Evolutionary conservation across 2,797 vertebrate genomes (phyloP).

Genomic region (Apodemus agrarius): DNA sequence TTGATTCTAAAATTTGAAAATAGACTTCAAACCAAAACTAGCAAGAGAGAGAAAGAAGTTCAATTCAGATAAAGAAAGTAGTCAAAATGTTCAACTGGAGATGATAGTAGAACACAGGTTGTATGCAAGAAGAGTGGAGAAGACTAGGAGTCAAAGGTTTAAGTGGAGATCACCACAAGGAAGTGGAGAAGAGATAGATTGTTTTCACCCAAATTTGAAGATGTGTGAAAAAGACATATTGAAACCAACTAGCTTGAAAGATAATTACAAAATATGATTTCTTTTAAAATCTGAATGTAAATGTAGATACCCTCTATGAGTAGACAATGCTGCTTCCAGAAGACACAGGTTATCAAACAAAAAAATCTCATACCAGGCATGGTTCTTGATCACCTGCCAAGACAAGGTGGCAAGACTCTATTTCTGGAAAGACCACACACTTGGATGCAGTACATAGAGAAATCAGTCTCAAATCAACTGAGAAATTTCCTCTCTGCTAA

Average conservation of each 20-base stretch:
- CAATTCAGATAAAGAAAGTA: neutral
- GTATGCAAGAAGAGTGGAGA: neutral
- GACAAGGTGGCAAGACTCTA: neutral
- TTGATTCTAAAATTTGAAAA: neutral
- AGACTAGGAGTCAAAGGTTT: neutral
- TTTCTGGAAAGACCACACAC: neutral
- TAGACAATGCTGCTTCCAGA: neutral
- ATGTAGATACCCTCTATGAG: neutral
- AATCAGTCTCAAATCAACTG: neutral
- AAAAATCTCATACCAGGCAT: neutral
- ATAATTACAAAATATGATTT: neutral
- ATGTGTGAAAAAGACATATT: neutral
- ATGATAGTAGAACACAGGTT: neutral
- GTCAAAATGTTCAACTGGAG: neutral
- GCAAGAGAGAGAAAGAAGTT: neutral
- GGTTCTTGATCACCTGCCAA: neutral
- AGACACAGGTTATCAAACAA: neutral
- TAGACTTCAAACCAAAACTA: neutral
- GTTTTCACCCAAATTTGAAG: neutral
- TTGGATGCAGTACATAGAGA: neutral
- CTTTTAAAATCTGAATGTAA: neutral
- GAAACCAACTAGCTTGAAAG: neutral
- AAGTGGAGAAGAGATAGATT: neutral
- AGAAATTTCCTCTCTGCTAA: neutral
- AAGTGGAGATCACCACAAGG: neutral